These are phyloP conservation scores for Sebastes dallii DNA, from an alignment of 2,797 vertebrate species.

Conservation along the genomic window DNA sequence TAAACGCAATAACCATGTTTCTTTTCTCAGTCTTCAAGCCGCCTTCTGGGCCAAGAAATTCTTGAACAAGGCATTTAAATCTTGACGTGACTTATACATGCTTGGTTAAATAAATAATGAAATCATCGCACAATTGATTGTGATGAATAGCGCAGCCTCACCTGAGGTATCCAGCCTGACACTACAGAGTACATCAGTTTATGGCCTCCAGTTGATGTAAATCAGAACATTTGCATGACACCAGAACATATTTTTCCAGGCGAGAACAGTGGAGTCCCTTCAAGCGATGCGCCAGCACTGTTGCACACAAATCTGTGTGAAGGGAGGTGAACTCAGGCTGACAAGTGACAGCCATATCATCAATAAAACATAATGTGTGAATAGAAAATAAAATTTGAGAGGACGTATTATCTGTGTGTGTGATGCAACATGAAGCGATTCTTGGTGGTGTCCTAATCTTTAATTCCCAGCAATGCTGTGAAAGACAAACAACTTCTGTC, in stretches of 20 bases:
- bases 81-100: background rate
- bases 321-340: constrained; percentile 53
- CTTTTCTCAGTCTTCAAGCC: background rate
- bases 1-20: background rate
- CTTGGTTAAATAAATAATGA: constrained; percentile 17
- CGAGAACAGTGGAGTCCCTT: constrained; percentile 39
- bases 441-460: constrained; percentile 31
- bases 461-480: constrained; percentile 5
- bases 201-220: constrained; percentile 34
- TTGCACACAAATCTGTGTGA: constrained; percentile 47
- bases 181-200: constrained; percentile 14
- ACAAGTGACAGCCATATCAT: constrained; percentile 61
- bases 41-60: background rate
- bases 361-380: constrained; percentile 65
- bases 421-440: constrained; percentile 49
- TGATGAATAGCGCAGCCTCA: background rate
- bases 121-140: background rate
- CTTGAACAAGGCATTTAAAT: background rate
- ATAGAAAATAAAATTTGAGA: constrained; percentile 45
- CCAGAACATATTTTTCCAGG: constrained; percentile 11
- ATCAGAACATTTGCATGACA: constrained; percentile 45
- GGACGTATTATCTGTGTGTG: constrained; percentile 26
- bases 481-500: constrained; percentile 21
- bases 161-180: background rate
- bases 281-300: constrained; percentile 24